Conservation (phyloP, 2,113 vertebrate species). For the Colius striatus region DNA sequence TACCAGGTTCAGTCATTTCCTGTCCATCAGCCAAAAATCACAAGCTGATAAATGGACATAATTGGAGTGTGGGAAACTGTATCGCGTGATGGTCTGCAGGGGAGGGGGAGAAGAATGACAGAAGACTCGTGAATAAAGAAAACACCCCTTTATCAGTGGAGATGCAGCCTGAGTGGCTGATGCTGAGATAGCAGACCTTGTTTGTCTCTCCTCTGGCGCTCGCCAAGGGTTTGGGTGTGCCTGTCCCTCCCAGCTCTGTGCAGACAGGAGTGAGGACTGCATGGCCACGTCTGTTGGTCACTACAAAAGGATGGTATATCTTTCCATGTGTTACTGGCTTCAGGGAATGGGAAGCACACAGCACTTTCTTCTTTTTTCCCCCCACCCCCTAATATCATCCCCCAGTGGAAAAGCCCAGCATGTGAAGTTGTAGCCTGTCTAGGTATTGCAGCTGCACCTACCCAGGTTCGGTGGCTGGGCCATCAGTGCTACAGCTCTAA, state of each 20-base stretch:
- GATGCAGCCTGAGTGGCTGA: slow-evolving; percentile 12
- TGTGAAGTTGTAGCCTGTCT: not conserved
- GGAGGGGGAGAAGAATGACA: slow-evolving; percentile 63
- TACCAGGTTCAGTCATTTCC: slow-evolving; percentile 88
- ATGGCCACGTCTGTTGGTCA: not conserved
- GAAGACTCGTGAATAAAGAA: slow-evolving; percentile 48
- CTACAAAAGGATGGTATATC: not conserved
- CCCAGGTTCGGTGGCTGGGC: not conserved
- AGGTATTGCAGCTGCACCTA: not conserved
- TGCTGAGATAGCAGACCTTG: not conserved
- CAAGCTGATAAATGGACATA: slow-evolving; percentile 80
- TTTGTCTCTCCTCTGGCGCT: not conserved
- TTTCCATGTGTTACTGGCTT: not conserved
- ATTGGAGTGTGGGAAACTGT: slow-evolving; percentile 84
- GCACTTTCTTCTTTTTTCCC: not conserved
- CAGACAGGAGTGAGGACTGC: not conserved
- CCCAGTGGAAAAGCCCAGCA: not conserved
- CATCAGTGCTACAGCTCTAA: not conserved
- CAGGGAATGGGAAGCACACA: not conserved
- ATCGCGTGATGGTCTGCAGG: slow-evolving; percentile 70
- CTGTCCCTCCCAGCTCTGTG: not conserved
- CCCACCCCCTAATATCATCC: not conserved
- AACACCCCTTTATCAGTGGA: slow-evolving; percentile 14
- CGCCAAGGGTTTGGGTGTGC: not conserved
- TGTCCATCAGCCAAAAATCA: slow-evolving; percentile 88